These are phyloP conservation scores for Dreissena polymorpha DNA, from an alignment of 1,140 invertebrate species.

Conservation along the genomic window DNA sequence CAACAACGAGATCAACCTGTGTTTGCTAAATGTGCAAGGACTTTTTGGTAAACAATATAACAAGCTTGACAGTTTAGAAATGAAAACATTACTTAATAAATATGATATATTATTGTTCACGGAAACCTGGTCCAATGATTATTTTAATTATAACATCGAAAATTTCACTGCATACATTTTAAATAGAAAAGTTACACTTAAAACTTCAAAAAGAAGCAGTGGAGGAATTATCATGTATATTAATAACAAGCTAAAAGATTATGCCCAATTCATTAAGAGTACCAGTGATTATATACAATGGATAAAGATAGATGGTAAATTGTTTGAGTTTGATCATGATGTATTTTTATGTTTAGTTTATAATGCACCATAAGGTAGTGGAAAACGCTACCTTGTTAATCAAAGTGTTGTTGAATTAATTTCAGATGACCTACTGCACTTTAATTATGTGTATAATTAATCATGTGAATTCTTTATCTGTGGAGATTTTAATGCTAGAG, in stretches of 20 bases:
- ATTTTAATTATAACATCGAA: slow-evolving; percentile 7
- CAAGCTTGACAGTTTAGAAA: slow-evolving; percentile 11
- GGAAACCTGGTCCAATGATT: slow-evolving; percentile 19
- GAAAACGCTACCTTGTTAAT: background rate
- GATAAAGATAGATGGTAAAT: background rate
- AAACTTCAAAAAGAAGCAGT: slow-evolving; percentile 10
- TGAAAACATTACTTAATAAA: background rate
- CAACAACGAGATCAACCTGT: background rate
- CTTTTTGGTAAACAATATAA: slow-evolving; percentile 23
- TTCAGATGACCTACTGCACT: background rate
- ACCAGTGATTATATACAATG: background rate
- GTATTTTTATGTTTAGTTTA: slow-evolving; percentile 21
- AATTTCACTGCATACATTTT: background rate
- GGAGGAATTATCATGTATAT: slow-evolving; percentile 17
- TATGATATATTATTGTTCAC: slow-evolving; percentile 15
- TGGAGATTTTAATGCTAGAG: background rate
- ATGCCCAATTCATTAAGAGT: slow-evolving; percentile 14
- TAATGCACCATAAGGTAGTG: slow-evolving; percentile 16
- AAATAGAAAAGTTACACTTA: background rate
- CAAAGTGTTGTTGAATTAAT: slow-evolving; percentile 6
- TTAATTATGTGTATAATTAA: background rate
- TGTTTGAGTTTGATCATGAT: slow-evolving; percentile 9
- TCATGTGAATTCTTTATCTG: background rate
- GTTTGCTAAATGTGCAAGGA: slow-evolving; percentile 29
- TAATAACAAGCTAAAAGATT: background rate